Evolutionary conservation across 2,888 invertebrate genomes (phyloP), one percentile per base, ranked within the genome.

Genomic region (Malthinus flaveolus): DNA sequence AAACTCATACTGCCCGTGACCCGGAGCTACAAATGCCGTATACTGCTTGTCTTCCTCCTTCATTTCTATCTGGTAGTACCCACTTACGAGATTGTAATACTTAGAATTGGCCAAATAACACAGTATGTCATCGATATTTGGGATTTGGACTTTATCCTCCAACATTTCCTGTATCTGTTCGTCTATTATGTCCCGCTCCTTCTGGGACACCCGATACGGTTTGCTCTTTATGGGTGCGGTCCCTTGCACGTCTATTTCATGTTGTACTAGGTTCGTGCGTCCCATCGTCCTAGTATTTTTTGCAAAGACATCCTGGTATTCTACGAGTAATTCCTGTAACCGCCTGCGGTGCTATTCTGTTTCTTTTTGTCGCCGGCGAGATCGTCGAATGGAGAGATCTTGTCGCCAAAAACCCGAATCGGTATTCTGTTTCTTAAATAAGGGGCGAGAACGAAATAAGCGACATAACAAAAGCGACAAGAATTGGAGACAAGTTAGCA

Each of bases 181-280:
- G 3, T 52, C 7, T 10, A 52, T 52, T 1, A 52, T 33, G 23
- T 52, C 9, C 23, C 52, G 11, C 12, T 48, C 34, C 31, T 7
- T 33, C 4, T 33, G 34, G 5, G 34, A 48, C 1, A 48, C 48
- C 33, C n/a, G 10, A 35, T 48, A 48, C 3, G 48, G 48, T 4
- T 31, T 7, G 3, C n/a, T 10, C 10, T 11, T 32, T 5, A 32
- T 7, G 2, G 42, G 42, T 11, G 9, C 9, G 3, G 42, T 15
- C 5, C 12, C 42, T 13, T 7, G 12, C 3, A 31, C n/a, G 7
- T 33, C 12, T 5, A 48, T 33, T 32, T 5, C 3, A 34, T 34
- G 35, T 42, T 7, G 5, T 12, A 42, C 42, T 42, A 42, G 5
- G 13, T 10, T 12, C 8, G 42, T 42, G 8, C 7, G 8, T 3